These are phyloP conservation scores for Pandemis corylana DNA, from an alignment of 2,888 invertebrate genomes.

Conservation along the genomic window DNA sequence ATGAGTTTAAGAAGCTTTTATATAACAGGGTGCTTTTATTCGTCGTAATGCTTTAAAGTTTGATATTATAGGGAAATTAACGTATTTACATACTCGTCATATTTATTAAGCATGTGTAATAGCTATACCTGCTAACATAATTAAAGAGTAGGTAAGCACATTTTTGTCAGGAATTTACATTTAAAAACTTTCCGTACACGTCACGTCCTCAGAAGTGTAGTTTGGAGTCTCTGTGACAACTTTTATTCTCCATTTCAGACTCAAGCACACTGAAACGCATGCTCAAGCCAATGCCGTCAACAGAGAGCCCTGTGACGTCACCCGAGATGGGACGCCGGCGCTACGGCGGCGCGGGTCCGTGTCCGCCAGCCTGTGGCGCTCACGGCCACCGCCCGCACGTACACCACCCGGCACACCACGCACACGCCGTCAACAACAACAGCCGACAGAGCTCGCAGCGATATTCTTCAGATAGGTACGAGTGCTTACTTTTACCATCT, in stretches of 20 bases:
- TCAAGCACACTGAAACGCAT: conserved; percentile 95
- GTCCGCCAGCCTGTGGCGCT: conserved; percentile 86
- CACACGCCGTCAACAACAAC: conserved; percentile 84
- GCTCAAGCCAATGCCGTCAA: conserved; percentile 96
- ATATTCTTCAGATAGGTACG: conserved; percentile 87
- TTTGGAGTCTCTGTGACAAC: too few species aligned
- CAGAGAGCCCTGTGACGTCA: conserved; percentile 95
- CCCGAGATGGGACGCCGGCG: conserved; percentile 95
- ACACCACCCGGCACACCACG: conserved; percentile 69
- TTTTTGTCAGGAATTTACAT: too few species aligned
- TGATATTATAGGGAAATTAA: too few species aligned
- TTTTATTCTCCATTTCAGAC: conserved; percentile 81
- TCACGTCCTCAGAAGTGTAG: too few species aligned
- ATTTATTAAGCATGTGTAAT: too few species aligned
- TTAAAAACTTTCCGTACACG: too few species aligned
- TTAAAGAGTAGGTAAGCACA: too few species aligned
- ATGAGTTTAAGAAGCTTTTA: too few species aligned
- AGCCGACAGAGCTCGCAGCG: conserved; percentile 88
- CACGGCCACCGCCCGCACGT: conserved; percentile 86
- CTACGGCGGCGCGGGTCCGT: conserved; percentile 85
- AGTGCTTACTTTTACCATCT: conserved; percentile 8
- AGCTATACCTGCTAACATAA: too few species aligned
- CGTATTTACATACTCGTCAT: too few species aligned
- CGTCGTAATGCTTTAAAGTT: too few species aligned
- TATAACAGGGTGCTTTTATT: too few species aligned